Percentiles rank a stretch among this genome's conserved stretches.
These are phyloP conservation scores for Dreissena rostriformis DNA, from an alignment of 1,140 invertebrate species.

Conservation along the genomic window DNA sequence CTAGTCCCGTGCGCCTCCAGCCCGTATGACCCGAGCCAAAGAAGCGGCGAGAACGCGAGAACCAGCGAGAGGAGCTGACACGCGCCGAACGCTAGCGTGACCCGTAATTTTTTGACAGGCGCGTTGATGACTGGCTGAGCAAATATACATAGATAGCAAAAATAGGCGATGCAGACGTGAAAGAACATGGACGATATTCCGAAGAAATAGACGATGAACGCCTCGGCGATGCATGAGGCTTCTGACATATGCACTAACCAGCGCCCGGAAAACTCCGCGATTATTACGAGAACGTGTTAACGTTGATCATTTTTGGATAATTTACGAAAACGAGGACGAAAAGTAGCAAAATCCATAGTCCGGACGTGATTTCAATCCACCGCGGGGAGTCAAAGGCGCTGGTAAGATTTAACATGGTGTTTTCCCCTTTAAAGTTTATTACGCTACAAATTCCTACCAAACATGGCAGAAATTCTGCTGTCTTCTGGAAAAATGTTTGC, in stretches of 20 bases:
- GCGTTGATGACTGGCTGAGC: too few relatives aligned
- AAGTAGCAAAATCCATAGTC: neutral
- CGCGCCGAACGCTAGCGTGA: neutral
- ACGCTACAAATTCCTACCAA: too few relatives aligned
- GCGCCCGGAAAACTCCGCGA: constrained; percentile 5
- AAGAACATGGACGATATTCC: constrained; percentile 7
- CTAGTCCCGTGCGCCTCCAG: constrained; percentile 17
- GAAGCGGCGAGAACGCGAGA: neutral
- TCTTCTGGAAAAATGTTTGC: too few relatives aligned
- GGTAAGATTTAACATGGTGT: too few relatives aligned
- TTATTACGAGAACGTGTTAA: neutral
- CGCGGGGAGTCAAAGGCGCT: neutral
- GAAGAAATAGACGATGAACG: constrained; percentile 18
- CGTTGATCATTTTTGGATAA: neutral
- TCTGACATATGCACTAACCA: neutral
- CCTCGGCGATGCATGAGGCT: neutral
- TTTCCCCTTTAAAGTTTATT: too few relatives aligned
- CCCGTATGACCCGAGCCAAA: constrained; percentile 13
- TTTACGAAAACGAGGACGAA: neutral
- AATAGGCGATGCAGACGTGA: neutral
- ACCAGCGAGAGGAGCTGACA: neutral
- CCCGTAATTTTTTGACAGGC: too few relatives aligned
- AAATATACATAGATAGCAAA: neutral
- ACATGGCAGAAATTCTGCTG: too few relatives aligned
- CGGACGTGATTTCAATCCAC: constrained; percentile 1